Conservation (phyloP, 2,888 invertebrate species). For the Mythimna ferrago region DNA sequence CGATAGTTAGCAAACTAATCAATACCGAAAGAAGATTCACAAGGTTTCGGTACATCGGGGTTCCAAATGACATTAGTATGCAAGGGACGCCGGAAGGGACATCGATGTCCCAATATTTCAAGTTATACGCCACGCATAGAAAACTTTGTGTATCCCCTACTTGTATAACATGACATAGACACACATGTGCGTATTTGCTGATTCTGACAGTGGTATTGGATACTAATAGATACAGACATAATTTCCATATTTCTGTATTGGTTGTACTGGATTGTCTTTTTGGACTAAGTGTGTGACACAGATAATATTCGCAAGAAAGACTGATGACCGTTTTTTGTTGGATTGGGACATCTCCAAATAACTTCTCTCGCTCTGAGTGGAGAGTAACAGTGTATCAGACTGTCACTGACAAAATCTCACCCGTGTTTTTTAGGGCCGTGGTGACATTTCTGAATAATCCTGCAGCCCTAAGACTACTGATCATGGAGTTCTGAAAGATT, state of each 20-base stretch:
- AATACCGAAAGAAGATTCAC: slow-evolving; percentile 52
- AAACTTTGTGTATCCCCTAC: slow-evolving; percentile 45
- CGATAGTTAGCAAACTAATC: slow-evolving; percentile 45
- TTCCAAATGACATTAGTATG: slow-evolving; percentile 64
- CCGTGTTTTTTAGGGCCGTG: too few relatives aligned
- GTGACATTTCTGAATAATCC: too few relatives aligned
- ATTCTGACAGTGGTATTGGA: slow-evolving; percentile 1
- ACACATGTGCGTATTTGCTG: slow-evolving; percentile 13
- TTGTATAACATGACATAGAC: slow-evolving; percentile 13
- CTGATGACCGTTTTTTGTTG: neutral
- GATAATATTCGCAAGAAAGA: neutral
- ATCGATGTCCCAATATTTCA: slow-evolving; percentile 67
- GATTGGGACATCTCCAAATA: too few relatives aligned
- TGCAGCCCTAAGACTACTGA: too few relatives aligned
- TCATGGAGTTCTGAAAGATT: too few relatives aligned
- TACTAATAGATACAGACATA: neutral
- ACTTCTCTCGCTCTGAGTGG: too few relatives aligned
- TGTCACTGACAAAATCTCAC: too few relatives aligned
- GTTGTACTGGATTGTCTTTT: neutral
- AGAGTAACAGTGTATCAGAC: too few relatives aligned
- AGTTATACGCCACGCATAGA: slow-evolving; percentile 61
- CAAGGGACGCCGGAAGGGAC: slow-evolving; percentile 52
- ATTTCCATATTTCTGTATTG: neutral
- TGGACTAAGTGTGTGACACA: neutral
- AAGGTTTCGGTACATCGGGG: slow-evolving; percentile 40